Percentiles rank a stretch among this genome's conserved stretches.
Evolutionary conservation across 2,888 invertebrate species (phyloP).

Genomic region (Toxonevra muliebris): DNA sequence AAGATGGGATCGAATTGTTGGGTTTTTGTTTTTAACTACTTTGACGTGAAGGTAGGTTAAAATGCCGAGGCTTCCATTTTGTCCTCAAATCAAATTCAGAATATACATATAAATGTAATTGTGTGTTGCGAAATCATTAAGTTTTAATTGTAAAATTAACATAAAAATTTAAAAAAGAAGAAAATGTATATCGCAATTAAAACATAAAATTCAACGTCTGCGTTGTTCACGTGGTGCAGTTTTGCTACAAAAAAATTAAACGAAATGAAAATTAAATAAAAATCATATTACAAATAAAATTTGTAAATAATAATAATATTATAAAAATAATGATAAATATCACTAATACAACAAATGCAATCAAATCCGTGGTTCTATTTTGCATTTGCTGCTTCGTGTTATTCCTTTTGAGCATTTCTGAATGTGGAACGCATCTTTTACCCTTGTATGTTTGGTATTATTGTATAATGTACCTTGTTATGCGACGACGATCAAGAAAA

Average conservation of each 20-base stretch:
- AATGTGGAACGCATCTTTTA: no score
- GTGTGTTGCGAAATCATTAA: constrained; percentile 4
- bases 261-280: constrained; percentile 29
- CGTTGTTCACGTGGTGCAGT: constrained; percentile 48
- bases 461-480: constrained; percentile 83
- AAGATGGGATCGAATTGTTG: no score
- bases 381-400: no score
- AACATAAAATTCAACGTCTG: constrained; percentile 50
- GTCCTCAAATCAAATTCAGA: not conserved
- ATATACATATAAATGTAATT: not conserved
- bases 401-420: no score
- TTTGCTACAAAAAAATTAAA: constrained; percentile 49
- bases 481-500: constrained; percentile 90
- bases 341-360: not conserved
- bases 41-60: no score
- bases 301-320: constrained; percentile 35
- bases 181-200: not conserved
- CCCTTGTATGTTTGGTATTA: not conserved
- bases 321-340: constrained; percentile 23
- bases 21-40: no score
- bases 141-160: not conserved
- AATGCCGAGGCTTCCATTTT: no score
- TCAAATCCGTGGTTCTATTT: not conserved
- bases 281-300: constrained; percentile 28
- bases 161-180: no score